Evolutionary conservation across 1,140 invertebrate genomes (phyloP).

Genomic region (Lasioglossum albipes): DNA sequence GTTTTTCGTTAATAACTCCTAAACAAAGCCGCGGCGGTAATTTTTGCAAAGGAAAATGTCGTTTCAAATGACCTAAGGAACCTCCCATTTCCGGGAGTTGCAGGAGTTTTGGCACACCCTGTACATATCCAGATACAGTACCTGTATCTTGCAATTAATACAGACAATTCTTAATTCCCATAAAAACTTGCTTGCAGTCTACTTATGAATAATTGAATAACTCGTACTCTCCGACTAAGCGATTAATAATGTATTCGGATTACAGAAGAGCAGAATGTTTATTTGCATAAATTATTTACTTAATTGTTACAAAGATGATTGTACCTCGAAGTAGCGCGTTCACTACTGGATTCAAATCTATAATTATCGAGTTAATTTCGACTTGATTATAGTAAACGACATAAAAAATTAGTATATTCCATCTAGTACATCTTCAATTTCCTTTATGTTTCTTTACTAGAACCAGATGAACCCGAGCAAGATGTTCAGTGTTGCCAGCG

Average conservation of each 20-base stretch:
- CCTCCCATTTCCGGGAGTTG: no score
- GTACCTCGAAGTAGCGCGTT: background rate
- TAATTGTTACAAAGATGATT: background rate
- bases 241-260: background rate
- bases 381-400: background rate
- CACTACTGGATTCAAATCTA: background rate
- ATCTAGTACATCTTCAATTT: background rate
- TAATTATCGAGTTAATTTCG: background rate
- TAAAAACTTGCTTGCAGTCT: no score
- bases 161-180: no score
- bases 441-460: background rate
- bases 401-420: background rate
- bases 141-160: no score
- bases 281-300: background rate
- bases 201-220: no score
- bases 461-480: background rate
- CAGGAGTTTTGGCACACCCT: no score
- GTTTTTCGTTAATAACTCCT: no score
- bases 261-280: background rate
- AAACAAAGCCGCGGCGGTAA: no score
- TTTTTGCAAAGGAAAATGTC: no score
- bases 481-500: background rate
- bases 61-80: no score
- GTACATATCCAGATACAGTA: no score
- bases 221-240: no score